Base-by-base conservation (phyloP, 1,140 invertebrate species). In the Aphelenchoides avenae region DNA sequence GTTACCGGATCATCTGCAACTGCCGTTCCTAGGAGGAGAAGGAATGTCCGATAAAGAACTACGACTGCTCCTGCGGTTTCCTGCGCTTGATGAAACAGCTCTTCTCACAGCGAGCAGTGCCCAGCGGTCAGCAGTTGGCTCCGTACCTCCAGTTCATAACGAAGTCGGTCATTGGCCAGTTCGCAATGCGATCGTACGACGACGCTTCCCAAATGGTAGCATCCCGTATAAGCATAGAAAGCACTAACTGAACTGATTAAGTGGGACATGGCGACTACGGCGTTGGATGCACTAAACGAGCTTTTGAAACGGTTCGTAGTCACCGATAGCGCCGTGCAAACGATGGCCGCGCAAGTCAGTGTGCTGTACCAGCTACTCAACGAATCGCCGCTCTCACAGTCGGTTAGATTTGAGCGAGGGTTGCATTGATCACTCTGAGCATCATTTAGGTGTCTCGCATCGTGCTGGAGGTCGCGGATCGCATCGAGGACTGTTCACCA, bases 1-100 rank as follows among this genome's bases (percentile, higher is more conserved):
- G n/a, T n/a, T n/a, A n/a, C n/a, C n/a, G n/a, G n/a, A n/a, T n/a
- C n/a, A n/a, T 36, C 34, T 36, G 34, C 11, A n/a, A n/a, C n/a
- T n/a, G n/a, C n/a, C n/a, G n/a, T n/a, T n/a, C n/a, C 36, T 49
- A 62, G 15, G 60, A 61, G 2, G 41, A 68, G 24, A 44, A 64
- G 27, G 59, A 61, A 24, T 2, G 34, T 11, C 13, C 27, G 6
- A 9, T 55, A 41, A 61, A 64, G 34, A 27, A 46, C 20, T 61
- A 61, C 42, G 60, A 61, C 44, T 64, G 41, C 42, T 62, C 59
- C 13, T 49, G 54, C 13, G 59, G 59, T 9, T 61, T 64, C 40
- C 27, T 61, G n/a, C 33, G 29, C 11, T 26, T 61, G 26, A 44
- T 61, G 30, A 27, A 60, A 27, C 31, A 61, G 29, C 44, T 61